Evolutionary conservation across 2,797 vertebrate genomes (phyloP).

Genomic region (Furcifer pardalis): DNA sequence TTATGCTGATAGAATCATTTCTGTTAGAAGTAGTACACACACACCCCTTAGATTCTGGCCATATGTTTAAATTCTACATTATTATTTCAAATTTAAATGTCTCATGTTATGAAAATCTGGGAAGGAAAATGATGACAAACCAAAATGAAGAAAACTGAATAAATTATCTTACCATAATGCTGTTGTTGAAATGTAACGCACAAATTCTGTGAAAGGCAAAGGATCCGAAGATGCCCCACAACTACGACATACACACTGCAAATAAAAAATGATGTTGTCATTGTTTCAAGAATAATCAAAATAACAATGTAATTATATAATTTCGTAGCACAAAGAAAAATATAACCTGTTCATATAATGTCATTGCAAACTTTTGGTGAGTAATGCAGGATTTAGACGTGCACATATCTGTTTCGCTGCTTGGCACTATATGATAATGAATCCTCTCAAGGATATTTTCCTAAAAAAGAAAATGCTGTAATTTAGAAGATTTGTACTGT

Average conservation of each 20-base stretch:
- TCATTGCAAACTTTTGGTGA: slow-evolving; percentile 98
- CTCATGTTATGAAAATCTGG: background rate
- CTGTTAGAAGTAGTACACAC: background rate
- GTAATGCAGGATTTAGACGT: slow-evolving; percentile 95
- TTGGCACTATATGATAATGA: slow-evolving; percentile 93
- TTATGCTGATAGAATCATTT: background rate
- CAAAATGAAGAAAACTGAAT: background rate
- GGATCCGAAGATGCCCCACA: slow-evolving; percentile 98
- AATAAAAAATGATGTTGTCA: slow-evolving; percentile 23
- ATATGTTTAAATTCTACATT: background rate
- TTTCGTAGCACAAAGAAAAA: slow-evolving; percentile 7
- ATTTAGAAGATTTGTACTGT: background rate
- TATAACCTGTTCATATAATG: slow-evolving; percentile 94
- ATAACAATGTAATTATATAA: background rate
- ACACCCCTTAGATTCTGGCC: background rate
- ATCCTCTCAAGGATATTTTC: slow-evolving; percentile 96
- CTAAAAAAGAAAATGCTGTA: slow-evolving; percentile 69
- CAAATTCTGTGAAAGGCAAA: slow-evolving; percentile 94
- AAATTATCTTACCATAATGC: slow-evolving; percentile 89
- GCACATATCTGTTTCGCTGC: slow-evolving; percentile 89
- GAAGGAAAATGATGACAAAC: background rate
- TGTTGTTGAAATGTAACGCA: slow-evolving; percentile 96
- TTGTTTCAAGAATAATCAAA: background rate
- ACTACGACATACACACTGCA: slow-evolving; percentile 91
- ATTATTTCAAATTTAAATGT: background rate